phyloP scores from a whole-genome alignment of 2,113 vertebrate genomes.

The Halichoeres trimaculatus region DNA sequence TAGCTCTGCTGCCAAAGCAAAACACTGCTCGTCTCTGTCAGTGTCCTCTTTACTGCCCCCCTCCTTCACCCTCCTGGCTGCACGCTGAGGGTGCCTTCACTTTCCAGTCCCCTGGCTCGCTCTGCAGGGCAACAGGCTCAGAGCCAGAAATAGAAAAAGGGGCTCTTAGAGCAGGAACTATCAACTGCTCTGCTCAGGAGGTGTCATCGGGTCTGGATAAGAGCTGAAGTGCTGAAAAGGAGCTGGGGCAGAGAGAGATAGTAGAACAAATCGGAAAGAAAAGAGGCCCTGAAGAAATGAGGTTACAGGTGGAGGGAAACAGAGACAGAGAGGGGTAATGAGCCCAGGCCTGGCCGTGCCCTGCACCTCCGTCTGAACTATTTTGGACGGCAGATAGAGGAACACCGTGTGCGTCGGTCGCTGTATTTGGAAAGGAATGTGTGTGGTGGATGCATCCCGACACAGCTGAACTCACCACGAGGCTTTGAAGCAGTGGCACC shows the following conservation, averaged over 20 bases:
- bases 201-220: slow-evolving; percentile 51
- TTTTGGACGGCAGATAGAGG: slow-evolving; percentile 71
- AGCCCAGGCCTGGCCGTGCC: slow-evolving; percentile 29
- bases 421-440: slow-evolving; percentile 88
- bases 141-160: slow-evolving; percentile 65
- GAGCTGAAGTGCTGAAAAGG: slow-evolving; percentile 46
- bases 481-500: slow-evolving; percentile 67
- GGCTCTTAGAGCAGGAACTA: slow-evolving; percentile 39
- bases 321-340: slow-evolving; percentile 1
- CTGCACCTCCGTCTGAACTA: slow-evolving; percentile 63
- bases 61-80: slow-evolving; percentile 13
- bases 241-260: slow-evolving; percentile 16
- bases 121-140: slow-evolving; percentile 59
- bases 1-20: slow-evolving; percentile 73
- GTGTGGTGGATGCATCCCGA: slow-evolving; percentile 67
- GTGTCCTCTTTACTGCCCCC: slow-evolving; percentile 48
- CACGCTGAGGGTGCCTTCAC: slow-evolving; percentile 49
- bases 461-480: slow-evolving; percentile 74
- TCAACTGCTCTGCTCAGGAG: slow-evolving; percentile 44
- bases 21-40: slow-evolving; percentile 65
- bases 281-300: slow-evolving; percentile 14
- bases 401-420: slow-evolving; percentile 82
- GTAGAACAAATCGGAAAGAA: slow-evolving; percentile 8
- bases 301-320: slow-evolving; percentile 48
- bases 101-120: slow-evolving; percentile 52